phyloP scores from a whole-genome alignment of 2,888 invertebrate genomes.

The Syrista parreyssii region DNA sequence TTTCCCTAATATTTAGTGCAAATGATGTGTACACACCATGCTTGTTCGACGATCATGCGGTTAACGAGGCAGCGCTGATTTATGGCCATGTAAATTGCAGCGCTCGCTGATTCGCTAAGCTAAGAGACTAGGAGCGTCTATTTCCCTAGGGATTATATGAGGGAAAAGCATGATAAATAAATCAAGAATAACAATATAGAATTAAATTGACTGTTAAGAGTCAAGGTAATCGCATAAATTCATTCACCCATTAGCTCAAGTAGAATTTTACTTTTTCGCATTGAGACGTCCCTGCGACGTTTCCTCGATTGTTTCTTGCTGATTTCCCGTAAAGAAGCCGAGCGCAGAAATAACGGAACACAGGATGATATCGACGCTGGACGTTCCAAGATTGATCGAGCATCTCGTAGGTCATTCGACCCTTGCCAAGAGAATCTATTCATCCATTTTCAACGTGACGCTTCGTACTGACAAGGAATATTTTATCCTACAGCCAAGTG shows the following conservation, averaged over 20 bases:
- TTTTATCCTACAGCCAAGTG: neutral
- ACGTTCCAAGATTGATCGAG: neutral
- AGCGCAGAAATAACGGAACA: neutral
- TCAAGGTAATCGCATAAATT: neutral
- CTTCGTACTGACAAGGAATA: neutral
- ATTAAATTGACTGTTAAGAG: neutral
- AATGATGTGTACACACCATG: neutral
- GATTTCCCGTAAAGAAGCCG: neutral
- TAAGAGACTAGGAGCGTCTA: neutral
- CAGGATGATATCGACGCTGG: neutral
- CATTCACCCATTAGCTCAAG: neutral
- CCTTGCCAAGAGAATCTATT: constrained; percentile 27
- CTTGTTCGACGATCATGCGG: neutral
- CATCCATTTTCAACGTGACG: constrained; percentile 23
- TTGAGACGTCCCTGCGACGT: neutral
- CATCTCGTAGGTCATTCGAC: constrained; percentile 11
- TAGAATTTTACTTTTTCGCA: neutral
- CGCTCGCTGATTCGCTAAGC: neutral
- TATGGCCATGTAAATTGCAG: neutral
- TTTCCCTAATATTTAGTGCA: neutral
- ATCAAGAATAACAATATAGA: neutral
- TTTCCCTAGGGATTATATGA: neutral
- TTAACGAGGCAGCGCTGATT: neutral
- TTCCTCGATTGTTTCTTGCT: neutral
- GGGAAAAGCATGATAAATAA: neutral